Conservation (phyloP, 2,888 invertebrate genomes). For the Rotaria macrura region DNA sequence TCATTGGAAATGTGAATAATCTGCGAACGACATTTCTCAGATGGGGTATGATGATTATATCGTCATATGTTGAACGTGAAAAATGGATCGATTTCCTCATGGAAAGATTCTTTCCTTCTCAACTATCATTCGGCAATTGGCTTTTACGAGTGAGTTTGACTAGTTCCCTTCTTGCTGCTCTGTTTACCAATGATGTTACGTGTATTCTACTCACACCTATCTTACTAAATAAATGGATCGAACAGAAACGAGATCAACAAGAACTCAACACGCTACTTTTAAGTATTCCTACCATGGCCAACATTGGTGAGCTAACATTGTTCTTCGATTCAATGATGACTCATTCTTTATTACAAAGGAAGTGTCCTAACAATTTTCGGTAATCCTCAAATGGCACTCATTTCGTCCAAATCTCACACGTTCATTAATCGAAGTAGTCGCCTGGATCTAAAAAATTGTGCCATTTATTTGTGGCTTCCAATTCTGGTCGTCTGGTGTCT, state of each 20-base stretch:
- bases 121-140: slow-evolving; percentile 35
- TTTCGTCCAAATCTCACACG: slow-evolving; percentile 36
- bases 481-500: slow-evolving; percentile 35
- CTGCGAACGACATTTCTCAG: slow-evolving; percentile 36
- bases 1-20: slow-evolving; percentile 35
- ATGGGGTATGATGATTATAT: slow-evolving; percentile 37
- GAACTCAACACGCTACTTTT: slow-evolving; percentile 37
- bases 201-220: slow-evolving; percentile 37
- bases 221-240: slow-evolving; percentile 36
- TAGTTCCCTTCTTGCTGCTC: slow-evolving; percentile 35
- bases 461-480: slow-evolving; percentile 36
- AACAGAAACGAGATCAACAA: slow-evolving; percentile 35
- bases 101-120: slow-evolving; percentile 33
- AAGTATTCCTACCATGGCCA: slow-evolving; percentile 37
- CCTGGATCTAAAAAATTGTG: slow-evolving; percentile 34
- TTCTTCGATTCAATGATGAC: too few species aligned
- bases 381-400: slow-evolving; percentile 37
- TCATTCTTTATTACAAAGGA: neutral
- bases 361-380: slow-evolving; percentile 36
- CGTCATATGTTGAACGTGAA: slow-evolving; percentile 37
- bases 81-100: slow-evolving; percentile 35
- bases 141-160: slow-evolving; percentile 35
- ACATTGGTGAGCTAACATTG: slow-evolving; percentile 34
- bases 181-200: slow-evolving; percentile 37
- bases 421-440: slow-evolving; percentile 32